Base-by-base conservation (phyloP, 1,140 invertebrate species). In the Akabosia matsudoensis region DNA sequence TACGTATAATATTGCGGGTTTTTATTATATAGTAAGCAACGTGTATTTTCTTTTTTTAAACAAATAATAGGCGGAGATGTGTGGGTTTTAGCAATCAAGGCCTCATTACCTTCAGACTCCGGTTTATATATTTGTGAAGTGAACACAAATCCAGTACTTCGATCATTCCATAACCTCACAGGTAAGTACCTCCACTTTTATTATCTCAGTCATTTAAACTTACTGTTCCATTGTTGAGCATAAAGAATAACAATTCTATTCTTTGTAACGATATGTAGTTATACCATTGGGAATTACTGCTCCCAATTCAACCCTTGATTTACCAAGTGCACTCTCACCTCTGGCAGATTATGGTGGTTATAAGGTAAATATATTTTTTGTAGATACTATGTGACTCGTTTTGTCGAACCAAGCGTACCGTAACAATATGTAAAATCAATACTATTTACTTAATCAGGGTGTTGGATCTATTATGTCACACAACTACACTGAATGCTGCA, bases 91-190 rank as follows among this genome's bases (percentile, higher is more conserved):
- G 88, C 91, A 52, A 92, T 94, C 81, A 90, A 90, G 81, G 85
- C 87, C 30, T 88, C 90, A 0, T 89, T 88, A 81, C 83, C 88
- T 1, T 87, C 86, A 7, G 93, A 94, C 83, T 88, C 91, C 3
- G 93, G 92, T 1, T 86, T 92, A 7, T 94, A 94, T 82, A 88
- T 91, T 78, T 94, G 93, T 80, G 92, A 93, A 84, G 88, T 93
- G 0, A 94, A 93, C 85, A 92, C 90, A n/a, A 89, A 90, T 78
- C 92, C 92, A 0, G 88, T 90, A 1, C 86, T 92, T 18, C 86
- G 89, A 64, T 92, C 91, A 77, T 92, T 92, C 82, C 91, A 93
- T 82, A 89, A 90, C 83, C 84, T 94, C 13, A 89, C 88, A 81
- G 91, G 91, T 92, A 84, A 86, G 85, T 85, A 30, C n/a, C n/a